Percentiles rank a stretch among this genome's conserved stretches.
Evolutionary conservation across 2,797 vertebrate genomes (phyloP).

Genomic region (Paramormyrops hopkinsi): DNA sequence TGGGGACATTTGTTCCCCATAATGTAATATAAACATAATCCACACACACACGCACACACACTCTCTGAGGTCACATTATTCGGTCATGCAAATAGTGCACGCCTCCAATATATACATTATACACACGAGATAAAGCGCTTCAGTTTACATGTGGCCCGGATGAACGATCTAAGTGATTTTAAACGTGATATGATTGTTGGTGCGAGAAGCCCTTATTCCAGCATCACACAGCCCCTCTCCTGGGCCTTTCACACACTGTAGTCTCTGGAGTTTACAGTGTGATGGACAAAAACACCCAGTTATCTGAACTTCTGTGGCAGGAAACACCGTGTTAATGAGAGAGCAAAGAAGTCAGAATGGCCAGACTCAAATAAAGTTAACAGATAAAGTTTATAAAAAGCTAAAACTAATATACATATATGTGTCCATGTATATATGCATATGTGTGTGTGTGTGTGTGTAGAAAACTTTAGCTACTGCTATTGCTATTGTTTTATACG

Average conservation of each 20-base stretch:
- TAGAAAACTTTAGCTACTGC: background rate
- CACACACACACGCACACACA: background rate
- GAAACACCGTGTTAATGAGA: background rate
- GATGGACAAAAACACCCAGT: background rate
- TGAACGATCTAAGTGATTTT: background rate
- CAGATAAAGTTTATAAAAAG: background rate
- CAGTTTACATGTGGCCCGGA: background rate
- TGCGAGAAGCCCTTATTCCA: background rate
- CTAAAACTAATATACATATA: background rate
- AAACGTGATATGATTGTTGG: background rate
- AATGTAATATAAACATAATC: background rate
- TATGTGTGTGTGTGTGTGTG: background rate
- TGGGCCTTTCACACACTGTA: background rate
- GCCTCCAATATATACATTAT: background rate
- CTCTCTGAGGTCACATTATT: background rate
- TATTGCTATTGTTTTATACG: conserved; percentile 54
- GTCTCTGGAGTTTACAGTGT: background rate
- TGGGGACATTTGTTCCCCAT: background rate
- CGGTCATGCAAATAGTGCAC: background rate
- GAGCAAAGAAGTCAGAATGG: background rate
- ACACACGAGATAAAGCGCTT: background rate
- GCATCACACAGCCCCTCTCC: background rate
- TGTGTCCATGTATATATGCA: background rate
- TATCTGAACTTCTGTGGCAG: background rate
- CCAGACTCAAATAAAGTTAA: background rate